Percentiles rank a stretch among this genome's conserved stretches.
These are phyloP conservation scores for Pectinophora gossypiella DNA, from an alignment of 1,140 invertebrate genomes.

Conservation along the genomic window DNA sequence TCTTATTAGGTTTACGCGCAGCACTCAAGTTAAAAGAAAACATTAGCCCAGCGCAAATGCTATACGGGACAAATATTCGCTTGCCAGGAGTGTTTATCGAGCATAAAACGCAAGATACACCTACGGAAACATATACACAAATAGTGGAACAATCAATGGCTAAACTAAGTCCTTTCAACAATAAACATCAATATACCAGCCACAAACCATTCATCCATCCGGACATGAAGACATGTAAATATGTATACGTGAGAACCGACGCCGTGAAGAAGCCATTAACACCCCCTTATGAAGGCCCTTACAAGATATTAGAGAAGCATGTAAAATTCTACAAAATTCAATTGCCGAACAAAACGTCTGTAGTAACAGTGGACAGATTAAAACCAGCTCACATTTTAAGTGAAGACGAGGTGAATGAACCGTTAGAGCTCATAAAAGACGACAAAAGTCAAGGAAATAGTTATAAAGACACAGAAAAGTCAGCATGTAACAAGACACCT, in stretches of 20 bases:
- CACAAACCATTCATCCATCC: not conserved
- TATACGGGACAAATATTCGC: no score
- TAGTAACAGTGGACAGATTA: not conserved
- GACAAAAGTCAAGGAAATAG: no score
- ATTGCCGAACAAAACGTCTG: not conserved
- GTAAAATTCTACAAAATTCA: not conserved
- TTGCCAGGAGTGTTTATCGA: no score
- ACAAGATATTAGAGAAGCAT: not conserved
- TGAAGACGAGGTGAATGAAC: not conserved
- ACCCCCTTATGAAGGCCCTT: no score
- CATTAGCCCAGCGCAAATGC: no score
- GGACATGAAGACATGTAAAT: not conserved
- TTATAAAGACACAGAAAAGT: no score
- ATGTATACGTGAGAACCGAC: not conserved
- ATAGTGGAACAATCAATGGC: not conserved
- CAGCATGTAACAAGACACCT: no score
- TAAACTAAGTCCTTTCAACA: not conserved
- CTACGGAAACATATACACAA: not conserved
- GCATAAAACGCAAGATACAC: not conserved
- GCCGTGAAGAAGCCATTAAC: not conserved
- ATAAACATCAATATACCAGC: not conserved
- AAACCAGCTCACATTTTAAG: not conserved
- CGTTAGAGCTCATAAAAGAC: not conserved
- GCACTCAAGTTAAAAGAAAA: no score
- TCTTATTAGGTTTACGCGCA: no score